Conservation (phyloP, 1,140 invertebrate genomes). For the Drosophila yakuba region DNA sequence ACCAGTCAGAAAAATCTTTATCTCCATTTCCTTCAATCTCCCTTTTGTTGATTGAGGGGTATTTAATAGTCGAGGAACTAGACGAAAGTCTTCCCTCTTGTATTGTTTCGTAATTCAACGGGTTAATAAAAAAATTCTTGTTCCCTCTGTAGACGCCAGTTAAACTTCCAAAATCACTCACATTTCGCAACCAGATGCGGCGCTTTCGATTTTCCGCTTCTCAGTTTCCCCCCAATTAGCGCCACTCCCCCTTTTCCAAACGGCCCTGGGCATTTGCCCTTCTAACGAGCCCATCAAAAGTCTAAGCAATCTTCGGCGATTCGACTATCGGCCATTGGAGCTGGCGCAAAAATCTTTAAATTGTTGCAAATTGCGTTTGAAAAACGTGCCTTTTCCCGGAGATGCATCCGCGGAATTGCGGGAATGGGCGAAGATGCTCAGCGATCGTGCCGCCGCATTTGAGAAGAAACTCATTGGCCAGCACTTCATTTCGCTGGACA, state of each 20-base stretch:
- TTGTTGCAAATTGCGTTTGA: constrained; percentile 80
- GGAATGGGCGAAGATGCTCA: constrained; percentile 38
- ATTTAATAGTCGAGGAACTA: constrained; percentile 2
- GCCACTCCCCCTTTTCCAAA: constrained; percentile 12
- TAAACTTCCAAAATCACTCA: constrained; percentile 16
- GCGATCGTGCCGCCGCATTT: constrained; percentile 75
- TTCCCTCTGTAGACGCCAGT: constrained; percentile 30
- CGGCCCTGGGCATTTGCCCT: neutral
- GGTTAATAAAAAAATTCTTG: constrained; percentile 14
- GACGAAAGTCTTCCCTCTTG: too few relatives aligned
- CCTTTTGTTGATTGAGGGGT: too few relatives aligned
- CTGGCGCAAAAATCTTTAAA: constrained; percentile 78
- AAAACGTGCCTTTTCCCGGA: constrained; percentile 72
- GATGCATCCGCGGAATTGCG: constrained; percentile 37
- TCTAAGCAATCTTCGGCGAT: constrained; percentile 54
- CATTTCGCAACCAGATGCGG: constrained; percentile 49
- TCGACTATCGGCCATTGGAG: constrained; percentile 63
- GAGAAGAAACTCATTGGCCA: constrained; percentile 53
- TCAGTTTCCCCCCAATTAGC: constrained; percentile 38
- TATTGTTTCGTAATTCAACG: constrained; percentile 1
- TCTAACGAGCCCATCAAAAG: constrained; percentile 52
- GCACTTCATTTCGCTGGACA: constrained; percentile 70
- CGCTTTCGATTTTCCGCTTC: constrained; percentile 6
- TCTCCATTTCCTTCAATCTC: too few relatives aligned
- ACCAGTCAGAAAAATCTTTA: too few relatives aligned